Base-by-base conservation (phyloP, 2,113 vertebrate species). In the Gyps fulvus region DNA sequence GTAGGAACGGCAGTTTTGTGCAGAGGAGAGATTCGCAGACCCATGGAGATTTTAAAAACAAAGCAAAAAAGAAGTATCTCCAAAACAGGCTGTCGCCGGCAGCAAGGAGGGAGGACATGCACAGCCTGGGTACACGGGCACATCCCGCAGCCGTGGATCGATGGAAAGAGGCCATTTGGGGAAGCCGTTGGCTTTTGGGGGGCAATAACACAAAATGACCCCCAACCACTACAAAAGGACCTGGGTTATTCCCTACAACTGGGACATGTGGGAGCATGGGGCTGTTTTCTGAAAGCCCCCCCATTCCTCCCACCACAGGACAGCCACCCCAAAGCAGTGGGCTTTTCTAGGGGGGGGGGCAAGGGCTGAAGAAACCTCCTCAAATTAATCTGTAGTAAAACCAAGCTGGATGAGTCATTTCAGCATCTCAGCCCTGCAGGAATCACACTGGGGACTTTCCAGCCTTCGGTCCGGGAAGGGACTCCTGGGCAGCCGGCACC, bases 81-180 rank as follows among this genome's bases (percentile, higher is more conserved):
- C 66, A 16, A 25, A 63, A 9, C 2, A 45, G 38, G 67, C 72
- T 87, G 43, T 40, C 1, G 9, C 11, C 6, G 17, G 79, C 40
- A 54, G 83, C 14, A 32, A 55, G 52, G 29, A 15, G 54, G 4
- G 3, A 27, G 32, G 22, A 19, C 34, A 14, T 13, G 22, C 70
- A 10, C 2, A 0, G 25, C 29, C 25, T 9, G 63, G 15, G 16
- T 20, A 7, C 10, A 3, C 54, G 13, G 47, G 6, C 59, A 45
- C 16, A 25, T 45, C 32, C 36, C 4, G 1, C 34, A 3, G 58
- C 26, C 1, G 4, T 11, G 29, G 42, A 32, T 31, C 0, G 3
- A 40, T 8, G 36, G 74, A 6, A 66, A 71, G 71, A 17, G 38
- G 43, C 13, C 8, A 16, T 58, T 3, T 54, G 66, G 36, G 40